Evolutionary conservation across 2,113 vertebrate genomes (phyloP), one percentile per base, ranked within the genome.

Genomic region (Sapajus apella): DNA sequence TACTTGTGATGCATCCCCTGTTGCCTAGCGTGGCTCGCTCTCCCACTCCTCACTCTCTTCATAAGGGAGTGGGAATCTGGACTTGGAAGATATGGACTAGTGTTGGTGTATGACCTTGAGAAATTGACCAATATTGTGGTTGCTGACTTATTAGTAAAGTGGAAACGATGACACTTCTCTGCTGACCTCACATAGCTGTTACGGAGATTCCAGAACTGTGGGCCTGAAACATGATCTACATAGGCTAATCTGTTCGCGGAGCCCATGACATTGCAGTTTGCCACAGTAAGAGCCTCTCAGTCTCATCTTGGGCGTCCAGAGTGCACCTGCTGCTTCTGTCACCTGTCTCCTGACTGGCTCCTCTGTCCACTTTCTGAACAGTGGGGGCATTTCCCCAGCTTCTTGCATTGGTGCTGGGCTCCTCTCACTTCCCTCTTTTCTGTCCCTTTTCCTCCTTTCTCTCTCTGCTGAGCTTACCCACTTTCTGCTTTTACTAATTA

Each of bases 201-300:
- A 20, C 2, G 6, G 40, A 86, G 55, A 56, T 13, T 55, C 55
- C 81, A 37, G 23, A 37, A 4, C 11, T 8, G 1, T 2, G 32
- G 37, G 21, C 21, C 73, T 8, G 72, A 23, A 37, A 45, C n/a
- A 27, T 8, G 27, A 21, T 55, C 8, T 11, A 30, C 45, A 73
- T 6, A 30, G 35, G 20, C 11, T 5, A 2, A 32, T 47, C 32
- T 52, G 64, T 13, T 37, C 0, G 0, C 18, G 27, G 8, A 30
- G 17, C 3, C 55, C 86, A 70, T 7, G 30, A 10, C 40, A 9
- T 18, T 82, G 68, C 11, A 3, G 12, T 52, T 55, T 70, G 86
- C 12, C 13, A 3, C 85, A 2, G 4, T 64, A 47, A 64, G 66
- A 45, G 6, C 27, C 70, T n/a, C 40, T 2, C 17, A 90, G n/a